Conservation (phyloP, 2,888 invertebrate species). For the Sinodicranocentrus sp. region DNA sequence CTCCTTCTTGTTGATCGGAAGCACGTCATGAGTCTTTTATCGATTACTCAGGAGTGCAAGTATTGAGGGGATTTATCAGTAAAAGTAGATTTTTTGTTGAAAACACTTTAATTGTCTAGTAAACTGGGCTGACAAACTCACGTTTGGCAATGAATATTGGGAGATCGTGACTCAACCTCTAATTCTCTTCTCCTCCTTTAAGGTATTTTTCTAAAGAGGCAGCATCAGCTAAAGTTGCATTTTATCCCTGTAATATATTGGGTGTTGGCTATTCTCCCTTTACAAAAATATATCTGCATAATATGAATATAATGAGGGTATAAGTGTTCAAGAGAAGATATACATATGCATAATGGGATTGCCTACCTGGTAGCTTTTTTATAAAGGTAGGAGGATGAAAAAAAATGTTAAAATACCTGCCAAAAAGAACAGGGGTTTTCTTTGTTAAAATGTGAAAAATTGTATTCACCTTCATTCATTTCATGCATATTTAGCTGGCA, state of each 20-base stretch:
- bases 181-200: slow-evolving; percentile 12
- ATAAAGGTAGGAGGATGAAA: no score
- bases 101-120: slow-evolving; percentile 18
- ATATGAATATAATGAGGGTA: no score
- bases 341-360: no score
- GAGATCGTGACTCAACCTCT: slow-evolving; percentile 43
- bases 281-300: background rate
- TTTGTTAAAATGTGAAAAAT: no score
- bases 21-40: no score
- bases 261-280: slow-evolving; percentile 38
- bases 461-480: slow-evolving; percentile 23
- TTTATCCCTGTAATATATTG: slow-evolving; percentile 14
- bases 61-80: background rate
- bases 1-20: no score
- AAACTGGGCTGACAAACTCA: slow-evolving; percentile 49
- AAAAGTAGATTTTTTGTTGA: background rate
- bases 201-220: no score
- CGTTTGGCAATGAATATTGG: slow-evolving; percentile 49
- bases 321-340: no score
- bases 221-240: no score
- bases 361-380: background rate
- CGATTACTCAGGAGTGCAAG: no score
- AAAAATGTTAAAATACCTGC: no score
- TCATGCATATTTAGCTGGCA: slow-evolving; percentile 24
- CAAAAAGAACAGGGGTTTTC: background rate